Base-by-base conservation (phyloP, 2,888 invertebrate species). In the Portevinia maculata region DNA sequence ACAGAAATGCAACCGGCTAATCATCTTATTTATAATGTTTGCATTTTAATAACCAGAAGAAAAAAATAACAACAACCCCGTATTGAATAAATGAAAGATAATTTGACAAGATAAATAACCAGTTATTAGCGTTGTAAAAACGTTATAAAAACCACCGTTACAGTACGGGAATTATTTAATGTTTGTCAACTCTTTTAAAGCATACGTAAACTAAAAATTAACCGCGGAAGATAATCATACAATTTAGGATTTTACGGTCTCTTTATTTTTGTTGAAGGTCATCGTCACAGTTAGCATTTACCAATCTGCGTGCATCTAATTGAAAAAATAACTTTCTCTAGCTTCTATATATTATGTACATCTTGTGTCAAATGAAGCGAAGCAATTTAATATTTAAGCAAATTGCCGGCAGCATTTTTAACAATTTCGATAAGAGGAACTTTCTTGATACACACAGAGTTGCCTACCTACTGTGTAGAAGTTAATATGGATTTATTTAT, bases 351-450 rank as follows among this genome's bases (percentile, higher is more conserved):
- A 17, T 48, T 55, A 41, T 28, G 50, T 59, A n/a, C n/a, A n/a
- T n/a, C n/a, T n/a, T n/a, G 17, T 39, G 15, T 17, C 59, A 52
- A 75, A 59, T 75, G 67, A 67, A 75, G 64, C 67, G 57, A 50
- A 75, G 74, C 48, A 65, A 75, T 75, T 75, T 41, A 28, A 50
- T 59, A 75, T 75, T 75, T 41, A 28, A 50, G 59, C 19, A 65
- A 65, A 75, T 75, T 75, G 65, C 34, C 24, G 52, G 13, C 15
- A 15, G 53, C 55, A 59, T 41, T 55, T 53, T 39, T 15, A 44
- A 19, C 30, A 5, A 32, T 44, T 30, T 9, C 6, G 57, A 30
- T 44, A 24, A 24, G 24, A 5, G 5, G 5, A n/a, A 30, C 30
- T 52, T 5, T 11, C 11, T n/a, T 19, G 1, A n/a, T 34, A 19